Evolutionary conservation across 2,888 invertebrate species (phyloP), one percentile per base, ranked within the genome.

Genomic region (Dione vanillae): DNA sequence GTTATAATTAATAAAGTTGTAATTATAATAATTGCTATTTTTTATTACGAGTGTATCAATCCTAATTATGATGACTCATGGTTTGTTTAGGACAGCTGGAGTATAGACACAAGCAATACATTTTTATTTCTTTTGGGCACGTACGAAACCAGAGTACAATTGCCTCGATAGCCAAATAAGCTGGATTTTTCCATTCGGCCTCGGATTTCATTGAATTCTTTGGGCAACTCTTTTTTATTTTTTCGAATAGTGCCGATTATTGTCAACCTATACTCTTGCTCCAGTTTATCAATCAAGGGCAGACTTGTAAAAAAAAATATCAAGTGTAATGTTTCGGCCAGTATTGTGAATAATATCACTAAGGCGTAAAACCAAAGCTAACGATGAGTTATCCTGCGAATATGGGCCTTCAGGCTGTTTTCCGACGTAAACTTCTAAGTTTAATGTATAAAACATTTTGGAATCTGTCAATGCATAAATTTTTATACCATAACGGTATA

Each of bases 211-310:
- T 40, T 58, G 12, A 58, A 58, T 19, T 58, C 10, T 16, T 58
- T 58, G n/a, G 58, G 58, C 10, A 58, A 12, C 11, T 58, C 58
- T 16, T 19, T 58, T 58, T 58, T 58, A 40, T 58, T 58, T 58
- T 58, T 58, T 14, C 40, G 58, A 8, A 58, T 19, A 14, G 58
- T 58, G 5, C 40, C 58, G 11, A 58, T 58, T 0, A 58, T 8
- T n/a, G n/a, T n/a, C n/a, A n/a, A 40, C 40, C 16, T 58, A 40
- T 58, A 40, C 2, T 58, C 16, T n/a, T 37, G n/a, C n/a, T 16
- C 16, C 10, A 58, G 40, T 11, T 40, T 58, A 40, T 58, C 58
- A 6, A 58, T 5, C 40, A 58, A n/a, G 5, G 58, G 58, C 9
- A 58, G n/a, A 16, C 58, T 58, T 40, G 58, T 58, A 16, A 58